phyloP scores from a whole-genome alignment of 2,888 invertebrate genomes.

The Xylota segnis region DNA sequence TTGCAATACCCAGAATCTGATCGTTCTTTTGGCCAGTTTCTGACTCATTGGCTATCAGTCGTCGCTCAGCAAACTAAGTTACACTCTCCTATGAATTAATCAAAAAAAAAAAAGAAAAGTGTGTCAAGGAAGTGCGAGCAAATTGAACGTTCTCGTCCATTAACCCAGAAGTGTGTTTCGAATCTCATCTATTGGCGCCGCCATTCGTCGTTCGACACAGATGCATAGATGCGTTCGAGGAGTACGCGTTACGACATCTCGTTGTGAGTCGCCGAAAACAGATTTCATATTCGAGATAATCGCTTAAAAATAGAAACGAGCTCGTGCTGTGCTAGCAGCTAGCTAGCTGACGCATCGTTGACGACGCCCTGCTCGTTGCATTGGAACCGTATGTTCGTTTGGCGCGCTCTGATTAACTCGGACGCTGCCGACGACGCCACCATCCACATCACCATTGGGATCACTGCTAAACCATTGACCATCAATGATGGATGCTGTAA shows the following conservation, averaged over 20 bases:
- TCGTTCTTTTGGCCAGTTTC: conserved; percentile 1
- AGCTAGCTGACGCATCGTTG: conserved; percentile 69
- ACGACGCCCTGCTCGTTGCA: conserved; percentile 57
- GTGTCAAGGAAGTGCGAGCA: conserved; percentile 63
- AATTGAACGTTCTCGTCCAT: conserved; percentile 58
- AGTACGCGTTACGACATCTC: conserved; percentile 14
- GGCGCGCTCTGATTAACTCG: conserved; percentile 69
- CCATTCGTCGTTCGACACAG: conserved; percentile 45
- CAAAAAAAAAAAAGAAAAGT: conserved; percentile 35
- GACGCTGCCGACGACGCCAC: conserved; percentile 37
- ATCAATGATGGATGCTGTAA: conserved; percentile 50
- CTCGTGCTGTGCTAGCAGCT: conserved; percentile 46
- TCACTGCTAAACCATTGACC: conserved; percentile 56
- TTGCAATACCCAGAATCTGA: conserved; percentile 16
- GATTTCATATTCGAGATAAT: conserved; percentile 30
- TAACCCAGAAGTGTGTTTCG: conserved; percentile 61
- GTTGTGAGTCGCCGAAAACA: conserved; percentile 6
- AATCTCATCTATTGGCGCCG: conserved; percentile 57
- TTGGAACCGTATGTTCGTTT: conserved; percentile 54
- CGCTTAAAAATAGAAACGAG: conserved; percentile 45
- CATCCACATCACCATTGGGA: conserved; percentile 24
- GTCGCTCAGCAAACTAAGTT: too few species aligned
- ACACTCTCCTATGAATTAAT: conserved; percentile 10
- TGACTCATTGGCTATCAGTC: background rate
- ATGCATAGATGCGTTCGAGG: background rate